Evolutionary conservation across 2,797 vertebrate species (phyloP).

Genomic region (Rallus crepitans): DNA sequence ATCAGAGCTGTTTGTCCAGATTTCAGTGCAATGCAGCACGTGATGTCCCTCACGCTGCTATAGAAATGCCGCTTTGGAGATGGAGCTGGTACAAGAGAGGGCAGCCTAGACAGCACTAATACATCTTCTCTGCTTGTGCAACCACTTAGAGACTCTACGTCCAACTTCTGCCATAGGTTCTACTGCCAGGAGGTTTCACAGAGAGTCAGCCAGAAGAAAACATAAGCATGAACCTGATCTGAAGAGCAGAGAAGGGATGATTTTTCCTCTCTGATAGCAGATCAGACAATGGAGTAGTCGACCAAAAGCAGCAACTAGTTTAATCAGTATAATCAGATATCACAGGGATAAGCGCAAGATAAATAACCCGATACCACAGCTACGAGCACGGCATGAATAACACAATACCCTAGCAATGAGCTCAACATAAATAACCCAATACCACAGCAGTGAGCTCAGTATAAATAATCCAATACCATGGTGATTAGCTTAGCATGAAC

Average conservation of each 20-base stretch:
- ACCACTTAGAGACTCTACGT: background rate
- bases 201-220: background rate
- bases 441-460: conserved; percentile 47
- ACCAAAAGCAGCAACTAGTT: conserved; percentile 16
- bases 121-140: fast-evolving
- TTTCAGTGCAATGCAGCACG: background rate
- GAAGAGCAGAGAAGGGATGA: background rate
- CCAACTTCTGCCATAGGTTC: background rate
- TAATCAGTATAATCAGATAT: conserved; percentile 63
- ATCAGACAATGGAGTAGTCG: background rate
- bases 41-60: background rate
- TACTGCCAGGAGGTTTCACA: background rate
- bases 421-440: conserved; percentile 45
- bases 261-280: background rate
- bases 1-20: fast-evolving
- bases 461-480: conserved; percentile 68
- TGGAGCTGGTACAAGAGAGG: background rate
- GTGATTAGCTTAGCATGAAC: conserved; percentile 68
- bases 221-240: background rate
- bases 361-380: conserved; percentile 40
- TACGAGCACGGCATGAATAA: conserved; percentile 21
- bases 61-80: background rate
- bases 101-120: background rate
- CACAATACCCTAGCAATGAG: conserved; percentile 42
- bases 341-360: conserved; percentile 53